Conservation (phyloP, 2,113 vertebrate species). For the Hyperoodon ampullatus region DNA sequence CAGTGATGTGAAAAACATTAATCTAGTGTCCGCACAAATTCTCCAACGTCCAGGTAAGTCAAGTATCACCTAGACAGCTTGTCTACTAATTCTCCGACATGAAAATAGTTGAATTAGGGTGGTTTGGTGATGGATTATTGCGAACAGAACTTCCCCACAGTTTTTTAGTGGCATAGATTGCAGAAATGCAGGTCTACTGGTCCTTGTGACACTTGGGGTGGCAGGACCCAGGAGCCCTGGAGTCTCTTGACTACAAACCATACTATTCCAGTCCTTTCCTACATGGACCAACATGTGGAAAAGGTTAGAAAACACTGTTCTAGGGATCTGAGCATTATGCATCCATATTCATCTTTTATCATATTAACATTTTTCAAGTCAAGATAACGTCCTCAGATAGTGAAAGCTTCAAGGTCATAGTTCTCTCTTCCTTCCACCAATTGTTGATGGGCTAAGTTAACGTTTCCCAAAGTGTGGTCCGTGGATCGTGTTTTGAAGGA, state of each 20-base stretch:
- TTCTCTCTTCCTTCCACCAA: not conserved
- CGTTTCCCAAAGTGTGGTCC: not conserved
- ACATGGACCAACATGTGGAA: not conserved
- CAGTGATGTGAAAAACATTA: not conserved
- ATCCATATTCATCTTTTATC: not conserved
- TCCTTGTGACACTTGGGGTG: not conserved
- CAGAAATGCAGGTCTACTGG: not conserved
- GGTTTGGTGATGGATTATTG: not conserved
- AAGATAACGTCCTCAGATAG: not conserved
- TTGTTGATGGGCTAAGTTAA: not conserved
- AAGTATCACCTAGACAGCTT: not conserved
- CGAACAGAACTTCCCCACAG: not conserved
- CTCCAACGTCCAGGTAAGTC: not conserved
- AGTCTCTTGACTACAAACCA: not conserved
- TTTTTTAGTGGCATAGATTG: not conserved
- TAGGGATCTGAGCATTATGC: not conserved
- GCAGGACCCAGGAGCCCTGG: not conserved
- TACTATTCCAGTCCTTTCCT: not conserved
- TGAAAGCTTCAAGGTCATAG: not conserved
- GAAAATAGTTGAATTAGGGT: not conserved
- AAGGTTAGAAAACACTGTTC: not conserved
- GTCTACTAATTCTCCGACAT: not conserved
- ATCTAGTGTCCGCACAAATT: not conserved
- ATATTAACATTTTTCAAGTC: not conserved
- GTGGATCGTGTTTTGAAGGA: not conserved